phyloP scores from a whole-genome alignment of 2,113 vertebrate species.

The Thalassoma bifasciatum region DNA sequence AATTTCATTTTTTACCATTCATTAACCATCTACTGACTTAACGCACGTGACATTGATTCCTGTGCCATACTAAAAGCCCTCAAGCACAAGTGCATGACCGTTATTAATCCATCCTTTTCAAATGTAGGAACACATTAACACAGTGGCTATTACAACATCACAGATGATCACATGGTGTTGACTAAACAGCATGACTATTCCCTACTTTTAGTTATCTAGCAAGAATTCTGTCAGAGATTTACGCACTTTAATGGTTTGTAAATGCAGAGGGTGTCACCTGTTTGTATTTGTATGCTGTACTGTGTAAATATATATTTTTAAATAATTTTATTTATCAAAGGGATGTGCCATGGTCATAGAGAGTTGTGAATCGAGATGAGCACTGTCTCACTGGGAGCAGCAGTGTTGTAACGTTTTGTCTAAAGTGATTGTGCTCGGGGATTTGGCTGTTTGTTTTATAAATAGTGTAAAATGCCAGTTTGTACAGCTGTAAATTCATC shows the following conservation, averaged over 20 bases:
- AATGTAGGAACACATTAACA: constrained; percentile 7
- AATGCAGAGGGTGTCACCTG: constrained; percentile 38
- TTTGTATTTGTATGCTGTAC: constrained; percentile 44
- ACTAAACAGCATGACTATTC: constrained; percentile 29
- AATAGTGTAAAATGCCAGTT: constrained; percentile 75
- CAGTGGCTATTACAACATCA: background rate
- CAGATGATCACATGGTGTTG: background rate
- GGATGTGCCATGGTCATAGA: constrained; percentile 53
- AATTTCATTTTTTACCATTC: background rate
- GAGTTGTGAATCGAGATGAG: constrained; percentile 9
- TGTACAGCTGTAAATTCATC: constrained; percentile 82
- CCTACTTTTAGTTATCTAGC: constrained; percentile 10
- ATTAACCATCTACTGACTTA: background rate
- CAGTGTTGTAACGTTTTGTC: background rate
- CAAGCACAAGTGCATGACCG: constrained; percentile 57
- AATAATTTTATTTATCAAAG: constrained; percentile 59
- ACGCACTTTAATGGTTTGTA: constrained; percentile 70
- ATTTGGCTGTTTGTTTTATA: constrained; percentile 57
- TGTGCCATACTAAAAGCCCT: constrained; percentile 30
- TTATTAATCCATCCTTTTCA: constrained; percentile 12
- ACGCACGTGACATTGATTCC: constrained; percentile 1
- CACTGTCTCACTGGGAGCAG: background rate
- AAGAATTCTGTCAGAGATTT: constrained; percentile 21
- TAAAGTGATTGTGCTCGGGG: background rate
- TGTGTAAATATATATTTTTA: constrained; percentile 36